These are phyloP conservation scores for Platalea minor DNA, from an alignment of 2,797 vertebrate genomes.

Conservation along the genomic window DNA sequence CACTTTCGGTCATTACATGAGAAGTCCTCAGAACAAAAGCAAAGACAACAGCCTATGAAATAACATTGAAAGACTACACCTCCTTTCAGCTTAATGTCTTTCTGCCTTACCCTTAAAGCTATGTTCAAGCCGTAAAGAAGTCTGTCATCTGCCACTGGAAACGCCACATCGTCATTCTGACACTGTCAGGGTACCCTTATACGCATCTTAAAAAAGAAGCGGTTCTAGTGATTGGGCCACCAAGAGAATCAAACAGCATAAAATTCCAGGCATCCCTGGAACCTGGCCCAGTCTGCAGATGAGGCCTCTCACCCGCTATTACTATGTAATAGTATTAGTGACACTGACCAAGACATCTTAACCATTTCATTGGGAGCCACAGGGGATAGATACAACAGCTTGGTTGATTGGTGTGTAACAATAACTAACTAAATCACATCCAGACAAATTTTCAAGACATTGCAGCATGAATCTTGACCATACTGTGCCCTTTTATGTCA, in stretches of 20 bases:
- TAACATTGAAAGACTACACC: neutral
- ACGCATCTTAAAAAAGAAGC: neutral
- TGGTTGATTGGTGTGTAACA: neutral
- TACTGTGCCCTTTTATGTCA: neutral
- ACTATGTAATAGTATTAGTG: neutral
- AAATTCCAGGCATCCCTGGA: neutral
- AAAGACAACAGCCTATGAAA: neutral
- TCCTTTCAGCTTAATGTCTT: neutral
- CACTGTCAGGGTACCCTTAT: neutral
- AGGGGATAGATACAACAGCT: neutral
- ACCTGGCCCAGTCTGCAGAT: neutral
- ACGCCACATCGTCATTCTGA: neutral
- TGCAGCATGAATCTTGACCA: neutral
- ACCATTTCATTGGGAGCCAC: neutral
- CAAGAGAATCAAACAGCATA: neutral
- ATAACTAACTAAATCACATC: neutral
- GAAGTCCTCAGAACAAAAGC: neutral
- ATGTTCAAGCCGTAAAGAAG: neutral
- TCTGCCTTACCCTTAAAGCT: neutral
- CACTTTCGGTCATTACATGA: neutral
- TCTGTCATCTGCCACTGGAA: neutral
- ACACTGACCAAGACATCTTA: neutral
- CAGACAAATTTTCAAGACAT: neutral
- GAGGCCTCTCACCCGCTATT: neutral
- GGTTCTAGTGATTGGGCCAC: neutral